These are phyloP conservation scores for Spermophilus dauricus DNA, from an alignment of 2,113 vertebrate species.

Conservation along the genomic window DNA sequence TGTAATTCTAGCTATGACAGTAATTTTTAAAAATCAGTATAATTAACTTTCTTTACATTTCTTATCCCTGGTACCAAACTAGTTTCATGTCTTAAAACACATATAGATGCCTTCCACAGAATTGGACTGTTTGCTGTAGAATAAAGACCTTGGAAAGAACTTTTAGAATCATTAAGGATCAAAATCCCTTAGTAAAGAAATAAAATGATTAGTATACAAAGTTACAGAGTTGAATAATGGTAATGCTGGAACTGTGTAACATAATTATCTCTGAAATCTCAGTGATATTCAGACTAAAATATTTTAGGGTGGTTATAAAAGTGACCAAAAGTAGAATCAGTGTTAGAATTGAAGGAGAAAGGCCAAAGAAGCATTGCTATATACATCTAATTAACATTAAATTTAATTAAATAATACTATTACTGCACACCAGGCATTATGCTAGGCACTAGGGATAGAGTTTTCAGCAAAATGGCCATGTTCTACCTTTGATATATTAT, in stretches of 20 bases:
- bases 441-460: neutral
- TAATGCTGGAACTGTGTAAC: neutral
- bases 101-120: neutral
- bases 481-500: neutral
- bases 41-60: constrained; percentile 12
- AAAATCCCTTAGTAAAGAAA: constrained; percentile 9
- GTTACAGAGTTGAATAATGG: neutral
- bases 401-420: neutral
- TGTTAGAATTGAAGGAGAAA: constrained; percentile 20
- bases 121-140: neutral
- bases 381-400: neutral
- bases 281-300: constrained; percentile 17
- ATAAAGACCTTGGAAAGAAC: neutral
- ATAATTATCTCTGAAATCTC: constrained; percentile 12
- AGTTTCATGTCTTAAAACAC: neutral
- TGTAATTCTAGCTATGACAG: neutral
- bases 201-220: neutral
- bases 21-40: neutral
- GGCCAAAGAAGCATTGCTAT: neutral
- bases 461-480: neutral
- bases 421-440: neutral
- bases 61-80: neutral
- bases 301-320: constrained; percentile 43
- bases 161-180: constrained; percentile 20
- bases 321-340: neutral